Evolutionary conservation across 2,797 vertebrate species (phyloP).

Genomic region (Anniella stebbinsi): DNA sequence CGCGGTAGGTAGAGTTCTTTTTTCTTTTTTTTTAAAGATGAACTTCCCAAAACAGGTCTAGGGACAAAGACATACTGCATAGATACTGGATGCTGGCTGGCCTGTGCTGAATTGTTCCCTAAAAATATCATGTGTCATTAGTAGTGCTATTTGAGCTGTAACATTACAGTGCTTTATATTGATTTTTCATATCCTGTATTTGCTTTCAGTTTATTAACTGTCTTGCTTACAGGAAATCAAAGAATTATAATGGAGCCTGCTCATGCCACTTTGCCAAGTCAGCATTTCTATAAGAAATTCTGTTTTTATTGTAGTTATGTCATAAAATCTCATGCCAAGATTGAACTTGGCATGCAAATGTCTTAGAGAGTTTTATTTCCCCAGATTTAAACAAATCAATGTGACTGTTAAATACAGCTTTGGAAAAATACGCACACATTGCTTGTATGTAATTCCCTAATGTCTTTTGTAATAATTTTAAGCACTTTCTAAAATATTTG

Average conservation of each 20-base stretch:
- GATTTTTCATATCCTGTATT: conserved; percentile 73
- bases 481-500: conserved; percentile 7
- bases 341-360: conserved; percentile 64
- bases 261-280: conserved; percentile 58
- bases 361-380: conserved; percentile 18
- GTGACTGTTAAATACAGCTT: conserved; percentile 51
- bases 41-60: neutral
- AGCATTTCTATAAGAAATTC: conserved; percentile 72
- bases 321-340: conserved; percentile 61
- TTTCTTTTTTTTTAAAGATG: conserved; percentile 1
- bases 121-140: conserved; percentile 67
- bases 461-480: conserved; percentile 35
- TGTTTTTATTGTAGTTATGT: conserved; percentile 68
- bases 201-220: conserved; percentile 68
- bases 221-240: conserved; percentile 72
- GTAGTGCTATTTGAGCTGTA: conserved; percentile 57
- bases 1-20: conserved; percentile 6
- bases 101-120: neutral
- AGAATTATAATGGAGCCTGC: conserved; percentile 58
- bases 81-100: conserved; percentile 48
- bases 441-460: conserved; percentile 4
- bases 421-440: neutral
- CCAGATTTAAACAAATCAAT: conserved; percentile 61
- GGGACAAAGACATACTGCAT: conserved; percentile 47
- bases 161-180: conserved; percentile 47